These are phyloP conservation scores for Mustela lutreola DNA, from an alignment of 2,113 vertebrate species.

Conservation along the genomic window DNA sequence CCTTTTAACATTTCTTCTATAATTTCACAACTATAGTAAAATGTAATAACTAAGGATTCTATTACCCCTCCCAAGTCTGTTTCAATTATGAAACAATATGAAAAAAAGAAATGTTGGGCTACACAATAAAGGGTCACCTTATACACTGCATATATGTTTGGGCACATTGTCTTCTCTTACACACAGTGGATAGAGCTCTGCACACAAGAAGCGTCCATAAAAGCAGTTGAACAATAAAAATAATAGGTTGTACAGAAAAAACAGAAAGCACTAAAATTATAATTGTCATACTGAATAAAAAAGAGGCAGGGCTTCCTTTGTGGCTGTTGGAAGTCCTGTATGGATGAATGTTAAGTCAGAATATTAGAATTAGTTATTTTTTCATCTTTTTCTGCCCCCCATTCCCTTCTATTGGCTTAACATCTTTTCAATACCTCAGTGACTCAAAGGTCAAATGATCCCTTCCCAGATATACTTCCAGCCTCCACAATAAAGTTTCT, in stretches of 20 bases:
- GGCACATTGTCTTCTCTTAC: neutral
- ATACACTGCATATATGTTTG: accelerated
- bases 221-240: neutral
- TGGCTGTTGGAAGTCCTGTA: neutral
- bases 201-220: neutral
- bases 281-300: neutral
- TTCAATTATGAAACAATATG: neutral
- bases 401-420: neutral
- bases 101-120: neutral
- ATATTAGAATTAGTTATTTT: neutral
- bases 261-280: neutral
- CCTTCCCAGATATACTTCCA: neutral
- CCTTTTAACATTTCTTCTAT: neutral
- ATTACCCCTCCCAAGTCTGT: neutral
- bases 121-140: neutral
- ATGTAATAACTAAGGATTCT: neutral
- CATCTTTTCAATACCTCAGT: constrained; percentile 5
- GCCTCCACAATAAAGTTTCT: neutral
- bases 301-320: neutral
- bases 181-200: no score
- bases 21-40: neutral
- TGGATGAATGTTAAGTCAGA: neutral
- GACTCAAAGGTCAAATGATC: neutral
- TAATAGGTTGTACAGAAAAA: neutral
- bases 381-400: neutral